These are phyloP conservation scores for Dreissena rostriformis DNA, from an alignment of 1,140 invertebrate species.

Conservation along the genomic window DNA sequence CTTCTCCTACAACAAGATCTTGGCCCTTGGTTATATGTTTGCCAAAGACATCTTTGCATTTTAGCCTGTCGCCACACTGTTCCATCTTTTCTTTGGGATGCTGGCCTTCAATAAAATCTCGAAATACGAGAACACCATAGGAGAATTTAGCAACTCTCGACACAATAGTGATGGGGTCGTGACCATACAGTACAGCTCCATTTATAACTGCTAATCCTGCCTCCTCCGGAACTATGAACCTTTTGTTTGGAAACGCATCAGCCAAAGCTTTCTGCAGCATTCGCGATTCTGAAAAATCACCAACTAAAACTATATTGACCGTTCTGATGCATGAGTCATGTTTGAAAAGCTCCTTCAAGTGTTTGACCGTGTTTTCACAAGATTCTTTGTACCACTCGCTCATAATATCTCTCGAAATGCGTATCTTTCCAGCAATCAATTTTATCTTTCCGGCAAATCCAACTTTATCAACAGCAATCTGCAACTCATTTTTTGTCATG, in stretches of 20 bases:
- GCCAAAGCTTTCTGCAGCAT: constrained; percentile 27
- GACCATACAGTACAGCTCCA: constrained; percentile 50
- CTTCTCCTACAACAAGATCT: constrained; percentile 14
- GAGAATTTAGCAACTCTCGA: constrained; percentile 42
- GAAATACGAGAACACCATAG: constrained; percentile 38
- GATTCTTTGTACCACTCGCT: constrained; percentile 18
- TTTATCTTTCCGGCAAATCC: constrained; percentile 7
- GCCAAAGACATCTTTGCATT: constrained; percentile 48
- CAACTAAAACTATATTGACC: constrained; percentile 40
- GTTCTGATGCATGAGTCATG: constrained; percentile 8
- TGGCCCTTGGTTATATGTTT: constrained; percentile 25
- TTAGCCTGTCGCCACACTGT: background rate
- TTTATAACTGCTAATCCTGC: constrained; percentile 36
- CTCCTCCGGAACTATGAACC: constrained; percentile 32
- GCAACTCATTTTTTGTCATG: background rate
- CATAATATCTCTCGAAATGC: background rate
- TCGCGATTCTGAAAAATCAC: constrained; percentile 36
- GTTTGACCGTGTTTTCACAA: constrained; percentile 4
- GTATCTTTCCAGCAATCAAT: constrained; percentile 4
- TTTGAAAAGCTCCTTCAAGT: constrained; percentile 22
- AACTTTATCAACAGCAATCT: background rate
- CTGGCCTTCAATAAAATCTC: constrained; percentile 18
- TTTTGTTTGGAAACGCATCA: background rate
- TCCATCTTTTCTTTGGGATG: constrained; percentile 28
- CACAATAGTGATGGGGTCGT: constrained; percentile 30